These are phyloP conservation scores for Zoanthus sociatus DNA, from an alignment of 92 coral and sea anemone species.

Conservation along the genomic window DNA sequence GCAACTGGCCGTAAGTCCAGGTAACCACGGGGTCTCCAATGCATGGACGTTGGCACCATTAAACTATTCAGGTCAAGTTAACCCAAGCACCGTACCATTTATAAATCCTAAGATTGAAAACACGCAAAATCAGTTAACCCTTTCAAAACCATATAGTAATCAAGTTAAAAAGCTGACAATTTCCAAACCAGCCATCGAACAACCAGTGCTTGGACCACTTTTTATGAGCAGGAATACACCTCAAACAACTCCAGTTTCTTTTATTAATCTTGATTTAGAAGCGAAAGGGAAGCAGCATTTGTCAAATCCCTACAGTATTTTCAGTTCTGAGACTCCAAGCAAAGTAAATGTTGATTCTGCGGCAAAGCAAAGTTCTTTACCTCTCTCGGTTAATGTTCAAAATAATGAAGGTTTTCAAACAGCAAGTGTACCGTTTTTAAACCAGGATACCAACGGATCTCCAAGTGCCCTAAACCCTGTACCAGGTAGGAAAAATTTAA, in stretches of 20 bases:
- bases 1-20: neutral
- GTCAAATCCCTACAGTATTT: neutral
- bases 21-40: neutral
- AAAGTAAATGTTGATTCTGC: neutral
- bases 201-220: neutral
- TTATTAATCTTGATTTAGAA: neutral
- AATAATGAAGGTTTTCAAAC: neutral
- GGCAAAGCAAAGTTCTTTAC: neutral
- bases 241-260: neutral
- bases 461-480: neutral
- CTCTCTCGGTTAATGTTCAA: neutral
- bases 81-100: neutral
- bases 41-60: slow-evolving; percentile 32
- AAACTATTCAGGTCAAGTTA: neutral
- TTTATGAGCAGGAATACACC: neutral
- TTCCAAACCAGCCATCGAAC: neutral
- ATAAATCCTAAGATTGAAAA: neutral
- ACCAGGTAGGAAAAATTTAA: neutral
- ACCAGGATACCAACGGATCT: slow-evolving; percentile 5
- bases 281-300: neutral
- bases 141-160: neutral
- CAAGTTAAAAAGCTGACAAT: neutral
- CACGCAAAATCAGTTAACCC: neutral
- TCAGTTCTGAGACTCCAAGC: neutral
- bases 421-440: slow-evolving; percentile 11